Base-by-base conservation (phyloP, 2,888 invertebrate genomes). In the Lasioglossum morio region DNA sequence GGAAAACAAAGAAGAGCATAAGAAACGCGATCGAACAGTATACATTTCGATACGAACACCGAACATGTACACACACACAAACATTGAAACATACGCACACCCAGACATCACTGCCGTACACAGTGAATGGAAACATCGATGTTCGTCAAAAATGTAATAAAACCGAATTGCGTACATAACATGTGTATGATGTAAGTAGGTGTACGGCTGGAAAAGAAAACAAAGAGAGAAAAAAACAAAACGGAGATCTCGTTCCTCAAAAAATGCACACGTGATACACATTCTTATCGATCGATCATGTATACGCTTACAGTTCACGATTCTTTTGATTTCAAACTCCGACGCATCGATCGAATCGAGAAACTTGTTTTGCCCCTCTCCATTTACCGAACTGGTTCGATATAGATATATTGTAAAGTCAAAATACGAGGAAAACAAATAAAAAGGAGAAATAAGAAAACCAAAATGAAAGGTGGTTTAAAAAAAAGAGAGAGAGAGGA, bases 291-390 rank as follows among this genome's bases (percentile, higher is more conserved):
- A 89, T 92, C 37, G 84, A 79, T 81, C 81, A 53, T 82, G 81
- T 82, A 34, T 34, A 77, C 79, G 79, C 81, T 70, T 81, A 82
- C 69, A 76, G 78, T 86, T 72, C 23, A 46, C 63, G 75, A 82
- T 82, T 78, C 73, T 83, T 81, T 77, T 85, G 77, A 84, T 87
- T 87, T 81, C 23, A 69, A 69, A 69, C 69, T 69, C 23, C 37
- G 69, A 69, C 23, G 23, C 69, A 37, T 37, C 69, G 69, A 37
- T 69, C 69, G 69, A 69, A 40, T 40, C 40, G 70, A 83, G 90
- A 89, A 92, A 89, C 86, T 86, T 90, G 87, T 91, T 92, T 92
- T 93, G 91, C 90, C 92, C 91, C 92, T 93, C 90, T 93, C 92
- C 92, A 93, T 91, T 91, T 89, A 90, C 91, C 90, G 85, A 91